These are phyloP conservation scores for Corythornis leucogaster DNA, from an alignment of 2,797 vertebrate genomes.

Conservation along the genomic window DNA sequence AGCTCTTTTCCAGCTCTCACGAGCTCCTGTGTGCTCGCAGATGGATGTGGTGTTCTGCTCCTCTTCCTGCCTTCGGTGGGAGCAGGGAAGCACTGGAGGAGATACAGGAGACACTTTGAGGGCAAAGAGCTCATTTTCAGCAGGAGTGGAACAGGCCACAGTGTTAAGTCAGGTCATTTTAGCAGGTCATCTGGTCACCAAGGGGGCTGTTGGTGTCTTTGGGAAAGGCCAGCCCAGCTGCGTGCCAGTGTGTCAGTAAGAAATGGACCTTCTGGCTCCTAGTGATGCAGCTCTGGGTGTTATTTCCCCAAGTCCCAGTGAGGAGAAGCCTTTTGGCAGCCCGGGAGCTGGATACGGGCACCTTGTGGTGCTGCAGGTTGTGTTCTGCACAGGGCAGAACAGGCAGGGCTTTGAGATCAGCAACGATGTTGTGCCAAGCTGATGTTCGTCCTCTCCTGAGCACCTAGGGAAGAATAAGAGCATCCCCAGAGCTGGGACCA, in stretches of 20 bases:
- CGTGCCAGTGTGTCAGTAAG: accelerated
- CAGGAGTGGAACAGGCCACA: background rate
- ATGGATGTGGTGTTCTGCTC: background rate
- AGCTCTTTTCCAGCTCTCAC: background rate
- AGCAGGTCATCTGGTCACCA: background rate
- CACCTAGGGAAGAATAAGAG: background rate
- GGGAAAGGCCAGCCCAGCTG: background rate
- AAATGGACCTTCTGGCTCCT: background rate
- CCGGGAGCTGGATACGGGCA: background rate
- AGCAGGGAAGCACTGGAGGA: background rate
- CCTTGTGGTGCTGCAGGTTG: accelerated
- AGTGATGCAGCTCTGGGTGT: background rate
- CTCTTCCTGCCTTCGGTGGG: background rate
- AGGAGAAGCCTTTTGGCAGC: background rate
- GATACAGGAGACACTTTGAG: accelerated
- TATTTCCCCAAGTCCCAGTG: background rate
- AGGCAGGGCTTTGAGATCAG: background rate
- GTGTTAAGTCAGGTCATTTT: accelerated
- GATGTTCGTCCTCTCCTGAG: background rate
- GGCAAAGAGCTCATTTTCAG: background rate
- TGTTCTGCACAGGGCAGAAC: background rate
- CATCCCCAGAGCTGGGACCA: background rate
- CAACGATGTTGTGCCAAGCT: accelerated
- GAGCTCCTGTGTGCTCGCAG: background rate
- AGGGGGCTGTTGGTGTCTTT: background rate